Evolutionary conservation across 1,140 invertebrate species (phyloP).

Genomic region (Drosophila trapezifrons): DNA sequence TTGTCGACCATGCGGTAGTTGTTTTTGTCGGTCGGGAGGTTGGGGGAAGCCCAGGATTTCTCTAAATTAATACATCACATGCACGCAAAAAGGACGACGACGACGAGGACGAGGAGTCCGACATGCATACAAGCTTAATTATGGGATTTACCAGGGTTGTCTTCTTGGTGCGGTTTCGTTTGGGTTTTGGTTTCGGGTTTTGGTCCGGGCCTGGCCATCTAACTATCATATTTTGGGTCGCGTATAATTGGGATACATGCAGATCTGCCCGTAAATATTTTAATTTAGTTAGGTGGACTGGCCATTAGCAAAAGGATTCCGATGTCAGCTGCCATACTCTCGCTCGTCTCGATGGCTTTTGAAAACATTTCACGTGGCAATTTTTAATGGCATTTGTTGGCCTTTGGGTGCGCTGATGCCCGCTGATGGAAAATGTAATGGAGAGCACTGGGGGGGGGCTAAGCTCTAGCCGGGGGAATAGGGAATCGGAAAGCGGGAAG

Average conservation of each 20-base stretch:
- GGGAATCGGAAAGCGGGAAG: background rate
- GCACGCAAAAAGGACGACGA: constrained; percentile 41
- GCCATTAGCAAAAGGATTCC: constrained; percentile 8
- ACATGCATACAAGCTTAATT: constrained; percentile 66
- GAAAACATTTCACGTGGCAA: constrained; percentile 58
- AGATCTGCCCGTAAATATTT: constrained; percentile 37
- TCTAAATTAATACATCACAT: constrained; percentile 78
- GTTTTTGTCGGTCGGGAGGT: constrained; percentile 12
- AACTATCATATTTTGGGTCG: constrained; percentile 64
- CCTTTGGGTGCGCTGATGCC: constrained; percentile 6
- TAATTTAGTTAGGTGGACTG: constrained; percentile 41
- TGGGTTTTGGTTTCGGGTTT: constrained; percentile 18
- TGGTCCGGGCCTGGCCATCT: constrained; percentile 11
- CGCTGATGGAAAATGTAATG: constrained; percentile 35
- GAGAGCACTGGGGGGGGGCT: background rate
- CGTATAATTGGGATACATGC: constrained; percentile 69
- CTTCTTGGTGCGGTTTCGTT: constrained; percentile 33
- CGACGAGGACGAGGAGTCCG: background rate
- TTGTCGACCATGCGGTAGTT: constrained; percentile 52
- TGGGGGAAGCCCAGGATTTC: constrained; percentile 36
- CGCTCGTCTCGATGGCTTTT: constrained; percentile 24
- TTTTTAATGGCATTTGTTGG: constrained; percentile 42
- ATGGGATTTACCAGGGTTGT: constrained; percentile 46
- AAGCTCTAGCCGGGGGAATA: background rate
- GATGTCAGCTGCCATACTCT: constrained; percentile 9